Base-by-base conservation (phyloP, 1,140 invertebrate genomes). In the Armadillidium nasatum region DNA sequence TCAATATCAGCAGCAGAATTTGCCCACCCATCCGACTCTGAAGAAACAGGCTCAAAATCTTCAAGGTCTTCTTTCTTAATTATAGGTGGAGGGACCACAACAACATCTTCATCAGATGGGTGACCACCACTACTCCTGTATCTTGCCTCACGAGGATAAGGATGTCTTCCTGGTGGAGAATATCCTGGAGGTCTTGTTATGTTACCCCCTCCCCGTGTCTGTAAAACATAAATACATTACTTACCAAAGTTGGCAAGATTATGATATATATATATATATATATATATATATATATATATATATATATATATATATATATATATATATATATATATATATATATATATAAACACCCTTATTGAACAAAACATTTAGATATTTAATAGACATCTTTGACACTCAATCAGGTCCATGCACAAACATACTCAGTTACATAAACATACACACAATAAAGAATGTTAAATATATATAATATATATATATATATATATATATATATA, bases 41-140 rank as follows among this genome's bases (percentile, higher is more conserved):
- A 70, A 19, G 75, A 74, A 54, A 70, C 74, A 74, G 76, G 71
- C 50, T 79, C 78, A 79, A 79, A 79, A 10, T 75, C 74, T 68
- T 79, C 78, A 19, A 79, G 50, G 15, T 71, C 78, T 67, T 79
- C 78, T 67, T 79, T 79, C 68, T 79, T 79, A 21, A 79, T 79
- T 23, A 79, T 79, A 43, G 78, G 78, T 10, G 75, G 75, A 33
- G 78, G 78, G 22, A 76, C 23, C 46, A 79, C 78, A 66, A 76
- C 71, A 71, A 73, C 75, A 10, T 79, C 78, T 21, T 79, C 78
- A 43, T 68, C 74, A 7, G 78, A 50, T n/a, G 75, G 44, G 11
- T 67, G 72, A 33, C 22, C 22, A n/a, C 71, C 74, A 54, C 44
- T 69, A 19, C 77, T 74, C 69, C 77, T 44, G 72, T 76, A 76